Evolutionary conservation across 2,113 vertebrate genomes (phyloP).

Genomic region (Odocoileus virginianus): DNA sequence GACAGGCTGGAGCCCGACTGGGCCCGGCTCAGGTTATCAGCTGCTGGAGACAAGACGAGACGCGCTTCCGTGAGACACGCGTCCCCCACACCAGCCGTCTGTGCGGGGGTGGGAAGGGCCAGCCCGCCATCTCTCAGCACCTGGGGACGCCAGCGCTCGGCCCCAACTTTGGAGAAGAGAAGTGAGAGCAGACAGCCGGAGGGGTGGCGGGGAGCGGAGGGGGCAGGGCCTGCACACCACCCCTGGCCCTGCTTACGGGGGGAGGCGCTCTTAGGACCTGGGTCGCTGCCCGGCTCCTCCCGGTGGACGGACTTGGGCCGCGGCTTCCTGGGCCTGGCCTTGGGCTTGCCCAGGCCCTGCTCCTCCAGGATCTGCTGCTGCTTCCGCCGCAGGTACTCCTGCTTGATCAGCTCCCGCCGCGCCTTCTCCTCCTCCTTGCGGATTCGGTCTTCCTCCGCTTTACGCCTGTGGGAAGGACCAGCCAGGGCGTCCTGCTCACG

Average conservation of each 20-base stretch:
- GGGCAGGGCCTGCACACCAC: not conserved
- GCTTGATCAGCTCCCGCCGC: conserved; percentile 94
- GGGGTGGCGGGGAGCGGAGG: not conserved
- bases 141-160: not conserved
- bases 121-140: not conserved
- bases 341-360: conserved; percentile 90
- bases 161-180: not conserved
- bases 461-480: conserved; percentile 81
- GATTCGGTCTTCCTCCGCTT: conserved; percentile 93
- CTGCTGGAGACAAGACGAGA: conserved; percentile 69
- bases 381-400: conserved; percentile 93
- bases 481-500: rapidly evolving
- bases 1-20: conserved; percentile 95
- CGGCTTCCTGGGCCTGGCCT: conserved; percentile 84
- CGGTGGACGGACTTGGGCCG: conserved; percentile 93
- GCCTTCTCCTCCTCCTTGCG: conserved; percentile 97
- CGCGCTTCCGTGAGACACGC: rapidly evolving
- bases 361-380: conserved; percentile 95
- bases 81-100: rapidly evolving
- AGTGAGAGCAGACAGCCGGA: not conserved
- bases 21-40: conserved; percentile 88
- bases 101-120: no score
- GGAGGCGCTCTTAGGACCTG: conserved; percentile 85
- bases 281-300: conserved; percentile 86
- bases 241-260: conserved; percentile 82